Percentiles rank a stretch among this genome's conserved stretches.
Conservation (phyloP, 1,140 invertebrate species). For the Eciton burchellii region DNA sequence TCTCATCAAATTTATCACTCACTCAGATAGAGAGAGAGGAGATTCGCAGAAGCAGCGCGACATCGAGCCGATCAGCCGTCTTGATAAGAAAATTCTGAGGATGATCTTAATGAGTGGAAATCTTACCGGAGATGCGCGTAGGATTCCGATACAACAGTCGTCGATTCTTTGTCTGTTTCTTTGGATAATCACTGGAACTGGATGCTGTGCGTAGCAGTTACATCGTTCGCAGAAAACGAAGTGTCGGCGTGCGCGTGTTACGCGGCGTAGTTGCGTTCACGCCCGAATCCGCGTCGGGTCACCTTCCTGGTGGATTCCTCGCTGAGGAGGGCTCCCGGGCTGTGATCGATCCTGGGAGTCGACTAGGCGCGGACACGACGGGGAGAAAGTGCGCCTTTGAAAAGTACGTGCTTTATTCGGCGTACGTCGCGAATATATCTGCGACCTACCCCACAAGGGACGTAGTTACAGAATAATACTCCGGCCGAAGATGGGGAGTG, state of each 20-base stretch:
- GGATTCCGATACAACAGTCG: slow-evolving; percentile 22
- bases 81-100: not conserved
- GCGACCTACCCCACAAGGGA: slow-evolving; percentile 77
- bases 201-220: slow-evolving; percentile 33
- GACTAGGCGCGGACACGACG: not conserved
- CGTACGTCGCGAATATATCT: slow-evolving; percentile 21
- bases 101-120: not conserved
- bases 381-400: slow-evolving; percentile 11
- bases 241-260: slow-evolving; percentile 22
- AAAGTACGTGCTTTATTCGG: slow-evolving; percentile 17
- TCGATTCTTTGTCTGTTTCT: slow-evolving; percentile 22
- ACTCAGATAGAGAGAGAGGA: not conserved
- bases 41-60: not conserved
- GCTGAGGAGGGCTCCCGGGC: not conserved
- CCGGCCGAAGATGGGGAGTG: slow-evolving; percentile 63
- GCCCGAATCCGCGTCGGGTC: slow-evolving; percentile 19
- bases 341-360: slow-evolving; percentile 5
- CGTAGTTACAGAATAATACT: slow-evolving; percentile 76
- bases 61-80: not conserved
- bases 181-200: slow-evolving; percentile 1
- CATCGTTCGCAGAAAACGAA: slow-evolving; percentile 23
- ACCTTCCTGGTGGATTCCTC: not conserved
- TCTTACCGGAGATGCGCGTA: slow-evolving; percentile 28
- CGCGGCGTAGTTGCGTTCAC: slow-evolving; percentile 31
- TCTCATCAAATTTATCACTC: not conserved